Evolutionary conservation across 2,113 vertebrate genomes (phyloP).

Genomic region (Elgaria multicarinata): DNA sequence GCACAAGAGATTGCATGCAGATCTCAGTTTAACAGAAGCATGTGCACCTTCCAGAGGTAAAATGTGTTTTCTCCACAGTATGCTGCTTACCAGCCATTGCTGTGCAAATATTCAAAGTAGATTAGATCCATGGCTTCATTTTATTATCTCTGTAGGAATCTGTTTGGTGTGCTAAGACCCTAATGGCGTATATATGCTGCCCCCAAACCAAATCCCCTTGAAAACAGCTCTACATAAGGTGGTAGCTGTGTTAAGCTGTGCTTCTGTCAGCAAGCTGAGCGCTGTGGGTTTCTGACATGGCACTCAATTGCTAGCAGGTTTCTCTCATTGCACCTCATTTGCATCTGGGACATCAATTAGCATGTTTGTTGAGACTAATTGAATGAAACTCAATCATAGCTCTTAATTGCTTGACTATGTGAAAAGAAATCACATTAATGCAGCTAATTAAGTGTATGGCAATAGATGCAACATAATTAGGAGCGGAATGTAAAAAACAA

Average conservation of each 20-base stretch:
- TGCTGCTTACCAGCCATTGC: neutral
- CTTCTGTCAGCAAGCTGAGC: conserved; percentile 63
- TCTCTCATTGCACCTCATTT: conserved; percentile 88
- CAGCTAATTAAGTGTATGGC: conserved; percentile 96
- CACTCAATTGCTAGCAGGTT: conserved; percentile 78
- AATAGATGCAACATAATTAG: conserved; percentile 93
- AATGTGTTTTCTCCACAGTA: fast-evolving
- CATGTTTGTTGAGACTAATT: conserved; percentile 98
- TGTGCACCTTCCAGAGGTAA: fast-evolving
- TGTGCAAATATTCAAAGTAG: neutral
- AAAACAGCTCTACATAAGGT: conserved; percentile 56
- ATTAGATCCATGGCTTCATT: fast-evolving
- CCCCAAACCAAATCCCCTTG: conserved; percentile 12
- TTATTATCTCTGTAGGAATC: neutral
- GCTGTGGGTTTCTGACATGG: conserved; percentile 61
- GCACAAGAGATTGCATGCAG: neutral
- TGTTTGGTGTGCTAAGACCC: neutral
- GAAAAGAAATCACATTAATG: conserved; percentile 99
- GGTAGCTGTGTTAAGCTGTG: conserved; percentile 39
- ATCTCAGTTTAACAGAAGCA: neutral
- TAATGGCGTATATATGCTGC: neutral
- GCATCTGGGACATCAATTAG: conserved; percentile 94
- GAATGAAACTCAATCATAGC: conserved; percentile 99
- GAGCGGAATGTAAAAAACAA: conserved; percentile 79
- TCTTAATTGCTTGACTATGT: conserved; percentile 97